Evolutionary conservation across 2,888 invertebrate species (phyloP), one percentile per base, ranked within the genome.

Genomic region (Tachina fera): DNA sequence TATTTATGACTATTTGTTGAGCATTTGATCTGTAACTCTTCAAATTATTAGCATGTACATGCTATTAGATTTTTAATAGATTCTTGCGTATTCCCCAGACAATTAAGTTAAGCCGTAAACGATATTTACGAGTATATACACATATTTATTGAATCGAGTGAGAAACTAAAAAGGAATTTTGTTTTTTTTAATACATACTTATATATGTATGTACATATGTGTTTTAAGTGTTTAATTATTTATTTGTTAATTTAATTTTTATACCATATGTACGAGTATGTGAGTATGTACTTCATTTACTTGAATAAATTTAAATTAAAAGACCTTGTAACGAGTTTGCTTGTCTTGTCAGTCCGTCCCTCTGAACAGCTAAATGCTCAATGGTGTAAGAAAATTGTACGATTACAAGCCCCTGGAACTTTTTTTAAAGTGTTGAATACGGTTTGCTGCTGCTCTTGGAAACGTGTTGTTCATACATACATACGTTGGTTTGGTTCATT

Each of bases 261-360:
- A n/a, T 31, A 49, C 13, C 41, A n/a, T 14, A 45, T 39, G n/a
- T 22, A 31, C 41, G 14, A 10, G 6, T 9, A 1, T 4, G 19
- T 19, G 11, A 11, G 19, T 53, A 19, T n/a, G 53, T 19, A 60
- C 19, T 60, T 49, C n/a, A 63, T 79, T 76, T 60, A 72, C 76
- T 80, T 70, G 58, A 72, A 65, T 72, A 76, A 68, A 72, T 76
- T 76, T 16, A 56, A 60, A 58, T 81, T 72, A 53, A 76, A 67
- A 84, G 84, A 65, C 80, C 80, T 80, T 81, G 84, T 71, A 60
- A 43, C 67, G 43, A 45, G 19, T 49, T 10, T 47, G 45, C 31
- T 19, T 19, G 71, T 61, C 45, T 22, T 39, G 81, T 63, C 70
- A 13, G 53, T 76, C 70, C 9, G 53, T 56, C 43, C 41, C 51